Conservation (phyloP, 2,113 vertebrate genomes). For the Agapornis roseicollis region DNA sequence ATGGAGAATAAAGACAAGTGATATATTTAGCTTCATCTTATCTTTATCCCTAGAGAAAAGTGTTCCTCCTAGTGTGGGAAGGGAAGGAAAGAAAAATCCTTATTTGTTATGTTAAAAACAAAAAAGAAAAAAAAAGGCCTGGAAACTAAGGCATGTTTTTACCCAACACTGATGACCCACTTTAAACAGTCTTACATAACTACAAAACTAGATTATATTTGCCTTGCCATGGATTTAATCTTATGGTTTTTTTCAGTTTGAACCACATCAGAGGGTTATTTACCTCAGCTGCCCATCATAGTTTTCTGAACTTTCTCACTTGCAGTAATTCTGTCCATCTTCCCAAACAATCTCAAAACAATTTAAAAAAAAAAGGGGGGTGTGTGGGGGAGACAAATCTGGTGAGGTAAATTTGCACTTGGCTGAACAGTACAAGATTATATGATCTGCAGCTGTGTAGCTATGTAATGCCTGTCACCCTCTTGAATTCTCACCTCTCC, state of each 20-base stretch:
- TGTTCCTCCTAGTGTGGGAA: background rate
- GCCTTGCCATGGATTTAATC: background rate
- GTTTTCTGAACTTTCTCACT: background rate
- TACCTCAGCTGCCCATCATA: background rate
- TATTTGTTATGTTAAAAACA: background rate
- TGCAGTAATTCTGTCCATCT: background rate
- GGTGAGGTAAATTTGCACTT: background rate
- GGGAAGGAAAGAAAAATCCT: background rate
- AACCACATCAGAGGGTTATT: background rate
- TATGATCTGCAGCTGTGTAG: background rate
- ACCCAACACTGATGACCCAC: slow-evolving; percentile 13
- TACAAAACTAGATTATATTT: slow-evolving; percentile 28
- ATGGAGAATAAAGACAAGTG: slow-evolving; percentile 33
- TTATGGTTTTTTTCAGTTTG: background rate
- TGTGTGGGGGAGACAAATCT: background rate
- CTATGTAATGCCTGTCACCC: background rate
- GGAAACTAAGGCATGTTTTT: slow-evolving; percentile 8
- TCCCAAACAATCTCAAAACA: background rate
- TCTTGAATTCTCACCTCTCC: background rate
- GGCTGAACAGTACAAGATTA: background rate
- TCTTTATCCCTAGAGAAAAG: slow-evolving; percentile 13
- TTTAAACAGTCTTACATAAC: slow-evolving; percentile 10
- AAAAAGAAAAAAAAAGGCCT: background rate
- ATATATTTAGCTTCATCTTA: slow-evolving; percentile 36
- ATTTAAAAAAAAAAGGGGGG: background rate